phyloP scores from a whole-genome alignment of 2,888 invertebrate species.

The Drosophila cyrtoloma region DNA sequence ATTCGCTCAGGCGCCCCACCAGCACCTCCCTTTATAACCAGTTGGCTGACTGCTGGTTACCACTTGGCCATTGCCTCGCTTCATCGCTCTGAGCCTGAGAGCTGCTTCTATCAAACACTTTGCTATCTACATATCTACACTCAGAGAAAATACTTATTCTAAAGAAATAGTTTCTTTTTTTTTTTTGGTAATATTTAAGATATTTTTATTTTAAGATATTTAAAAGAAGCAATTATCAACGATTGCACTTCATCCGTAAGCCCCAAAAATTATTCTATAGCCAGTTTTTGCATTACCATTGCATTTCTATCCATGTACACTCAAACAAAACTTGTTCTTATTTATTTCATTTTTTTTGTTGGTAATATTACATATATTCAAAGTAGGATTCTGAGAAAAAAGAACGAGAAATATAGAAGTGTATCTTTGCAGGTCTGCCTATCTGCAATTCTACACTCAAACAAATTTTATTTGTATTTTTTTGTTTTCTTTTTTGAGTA shows the following conservation, averaged over 20 bases:
- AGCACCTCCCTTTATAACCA: conserved; percentile 43
- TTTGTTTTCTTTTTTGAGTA: background rate
- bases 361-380: no score
- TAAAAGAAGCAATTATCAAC: background rate
- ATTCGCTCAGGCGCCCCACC: background rate
- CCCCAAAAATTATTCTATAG: no score
- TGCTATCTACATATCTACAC: conserved; percentile 3
- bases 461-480: background rate
- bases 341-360: no score
- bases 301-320: no score
- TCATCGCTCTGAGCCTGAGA: conserved; percentile 24
- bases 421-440: background rate
- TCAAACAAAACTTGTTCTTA: no score
- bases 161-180: background rate
- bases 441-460: background rate
- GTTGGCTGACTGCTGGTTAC: conserved; percentile 70
- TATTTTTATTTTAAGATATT: background rate
- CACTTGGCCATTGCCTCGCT: conserved; percentile 54
- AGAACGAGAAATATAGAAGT: background rate
- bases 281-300: no score
- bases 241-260: no score
- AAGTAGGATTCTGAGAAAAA: no score
- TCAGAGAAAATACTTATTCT: background rate
- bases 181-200: background rate
- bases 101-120: conserved; percentile 35